Conservation (phyloP, 2,797 vertebrate genomes). For the Chaenodraco wilsoni region DNA sequence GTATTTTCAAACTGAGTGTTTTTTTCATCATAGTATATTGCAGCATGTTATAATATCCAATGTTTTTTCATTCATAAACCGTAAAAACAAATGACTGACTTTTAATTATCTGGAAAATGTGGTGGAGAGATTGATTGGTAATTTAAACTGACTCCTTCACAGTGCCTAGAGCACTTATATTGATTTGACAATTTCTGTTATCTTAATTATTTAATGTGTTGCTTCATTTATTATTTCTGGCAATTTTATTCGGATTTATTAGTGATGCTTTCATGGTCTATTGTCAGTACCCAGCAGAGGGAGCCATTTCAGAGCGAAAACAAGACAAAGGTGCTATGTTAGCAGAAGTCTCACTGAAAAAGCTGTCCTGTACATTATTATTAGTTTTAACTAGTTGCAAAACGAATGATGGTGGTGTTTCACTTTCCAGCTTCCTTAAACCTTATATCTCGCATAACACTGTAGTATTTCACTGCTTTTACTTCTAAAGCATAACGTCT, state of each 20-base stretch:
- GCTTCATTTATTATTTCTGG: background rate
- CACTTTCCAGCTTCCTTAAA: background rate
- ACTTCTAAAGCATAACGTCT: background rate
- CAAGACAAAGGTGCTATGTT: background rate
- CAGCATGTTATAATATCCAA: background rate
- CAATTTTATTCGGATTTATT: background rate
- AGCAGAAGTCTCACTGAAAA: background rate
- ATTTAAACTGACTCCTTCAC: background rate
- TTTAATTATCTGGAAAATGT: background rate
- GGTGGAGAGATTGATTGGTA: background rate
- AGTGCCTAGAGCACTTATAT: background rate
- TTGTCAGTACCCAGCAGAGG: constrained; percentile 38
- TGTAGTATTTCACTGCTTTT: background rate
- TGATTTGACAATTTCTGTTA: background rate
- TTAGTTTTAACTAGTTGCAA: too few relatives aligned
- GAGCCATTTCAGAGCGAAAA: constrained; percentile 17
- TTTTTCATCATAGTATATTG: constrained; percentile 15
- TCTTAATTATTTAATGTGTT: background rate
- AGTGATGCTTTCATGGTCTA: background rate
- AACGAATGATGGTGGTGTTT: background rate
- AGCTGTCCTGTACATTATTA: background rate
- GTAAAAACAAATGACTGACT: too few relatives aligned
- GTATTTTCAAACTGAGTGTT: constrained; percentile 68
- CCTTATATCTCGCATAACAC: background rate
- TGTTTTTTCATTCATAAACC: too few relatives aligned